These are phyloP conservation scores for Strix uralensis DNA, from an alignment of 2,113 vertebrate genomes.

Conservation along the genomic window DNA sequence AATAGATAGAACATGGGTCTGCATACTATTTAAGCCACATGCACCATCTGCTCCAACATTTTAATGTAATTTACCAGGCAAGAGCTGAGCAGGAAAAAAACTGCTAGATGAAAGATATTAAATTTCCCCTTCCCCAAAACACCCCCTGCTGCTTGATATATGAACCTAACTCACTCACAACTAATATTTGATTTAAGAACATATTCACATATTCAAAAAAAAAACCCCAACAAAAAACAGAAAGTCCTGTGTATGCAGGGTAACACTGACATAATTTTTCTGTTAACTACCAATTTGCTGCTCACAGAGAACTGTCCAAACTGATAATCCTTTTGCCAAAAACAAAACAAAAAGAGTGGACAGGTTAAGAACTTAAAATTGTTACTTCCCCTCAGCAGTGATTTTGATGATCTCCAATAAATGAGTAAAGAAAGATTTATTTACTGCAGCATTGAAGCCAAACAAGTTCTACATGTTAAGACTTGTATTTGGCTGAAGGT, in stretches of 20 bases:
- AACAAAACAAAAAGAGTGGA: neutral
- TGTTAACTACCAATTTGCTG: neutral
- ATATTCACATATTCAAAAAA: neutral
- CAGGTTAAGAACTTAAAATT: neutral
- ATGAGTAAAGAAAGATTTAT: neutral
- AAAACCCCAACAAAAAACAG: neutral
- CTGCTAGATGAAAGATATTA: slow-evolving; percentile 4
- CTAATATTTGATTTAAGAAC: slow-evolving; percentile 33
- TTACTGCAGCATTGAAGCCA: neutral
- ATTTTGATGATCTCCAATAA: neutral
- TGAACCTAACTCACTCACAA: slow-evolving; percentile 31
- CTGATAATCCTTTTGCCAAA: neutral
- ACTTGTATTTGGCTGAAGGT: slow-evolving; percentile 17
- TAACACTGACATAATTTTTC: neutral
- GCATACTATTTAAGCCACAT: slow-evolving; percentile 24
- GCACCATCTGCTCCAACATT: slow-evolving; percentile 58
- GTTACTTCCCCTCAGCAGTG: neutral
- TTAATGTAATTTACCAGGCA: slow-evolving; percentile 55
- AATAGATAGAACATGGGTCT: slow-evolving; percentile 21
- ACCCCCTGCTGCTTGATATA: slow-evolving; percentile 33
- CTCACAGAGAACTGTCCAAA: neutral
- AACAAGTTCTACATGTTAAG: neutral
- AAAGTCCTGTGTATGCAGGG: neutral
- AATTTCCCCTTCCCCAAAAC: slow-evolving; percentile 22
- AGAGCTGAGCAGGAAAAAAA: neutral